Conservation (phyloP, 2,888 invertebrate genomes). For the Diloba caeruleocephala region DNA sequence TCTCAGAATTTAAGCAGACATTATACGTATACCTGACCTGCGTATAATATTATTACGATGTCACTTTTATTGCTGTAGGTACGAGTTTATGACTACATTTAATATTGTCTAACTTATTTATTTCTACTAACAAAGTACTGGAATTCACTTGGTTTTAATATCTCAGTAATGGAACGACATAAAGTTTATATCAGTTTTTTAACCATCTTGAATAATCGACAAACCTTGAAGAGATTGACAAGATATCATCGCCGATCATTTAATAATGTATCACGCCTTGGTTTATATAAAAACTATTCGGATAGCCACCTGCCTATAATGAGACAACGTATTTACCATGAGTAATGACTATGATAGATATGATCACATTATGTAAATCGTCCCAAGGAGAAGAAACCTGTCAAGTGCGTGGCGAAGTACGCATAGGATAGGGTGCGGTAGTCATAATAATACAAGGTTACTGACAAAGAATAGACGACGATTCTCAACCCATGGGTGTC, state of each 20-base stretch:
- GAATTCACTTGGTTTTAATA: slow-evolving; percentile 18
- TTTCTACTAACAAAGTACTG: slow-evolving; percentile 2
- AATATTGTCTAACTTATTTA: slow-evolving; percentile 11
- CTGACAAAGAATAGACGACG: too few relatives aligned
- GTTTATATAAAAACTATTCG: slow-evolving; percentile 27
- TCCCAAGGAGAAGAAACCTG: slow-evolving; percentile 6
- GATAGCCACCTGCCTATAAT: slow-evolving; percentile 18
- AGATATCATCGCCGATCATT: slow-evolving; percentile 19
- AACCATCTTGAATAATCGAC: slow-evolving; percentile 11
- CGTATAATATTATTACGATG: not conserved
- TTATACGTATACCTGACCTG: not conserved
- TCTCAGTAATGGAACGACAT: slow-evolving; percentile 12
- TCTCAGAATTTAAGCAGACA: slow-evolving; percentile 16
- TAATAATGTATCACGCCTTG: slow-evolving; percentile 35
- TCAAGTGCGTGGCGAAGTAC: too few relatives aligned
- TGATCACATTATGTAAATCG: slow-evolving; percentile 28
- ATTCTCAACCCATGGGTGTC: too few relatives aligned
- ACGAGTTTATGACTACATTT: slow-evolving; percentile 15
- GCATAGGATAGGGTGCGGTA: too few relatives aligned
- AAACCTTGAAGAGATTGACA: slow-evolving; percentile 36
- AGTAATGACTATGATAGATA: slow-evolving; percentile 21
- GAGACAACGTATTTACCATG: slow-evolving; percentile 41
- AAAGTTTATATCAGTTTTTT: slow-evolving; percentile 20
- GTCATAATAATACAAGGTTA: too few relatives aligned
- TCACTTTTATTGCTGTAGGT: not conserved